Percentiles rank a stretch among this genome's conserved stretches.
These are phyloP conservation scores for Oreonectes daqikongensis DNA, from an alignment of 2,797 vertebrate genomes.

Conservation along the genomic window DNA sequence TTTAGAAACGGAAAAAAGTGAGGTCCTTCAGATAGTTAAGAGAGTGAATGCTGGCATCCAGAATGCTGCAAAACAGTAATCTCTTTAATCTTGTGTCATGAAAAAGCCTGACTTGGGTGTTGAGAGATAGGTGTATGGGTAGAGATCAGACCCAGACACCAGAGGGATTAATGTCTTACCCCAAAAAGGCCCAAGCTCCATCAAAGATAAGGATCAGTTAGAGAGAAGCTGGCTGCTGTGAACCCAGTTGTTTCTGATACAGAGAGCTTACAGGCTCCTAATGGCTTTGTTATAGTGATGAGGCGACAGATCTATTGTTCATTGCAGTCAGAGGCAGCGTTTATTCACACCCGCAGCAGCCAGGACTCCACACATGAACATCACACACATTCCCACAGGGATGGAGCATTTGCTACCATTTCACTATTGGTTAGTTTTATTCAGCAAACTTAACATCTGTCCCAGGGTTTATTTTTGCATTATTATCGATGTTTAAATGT, in stretches of 20 bases:
- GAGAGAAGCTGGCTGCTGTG: constrained; percentile 9
- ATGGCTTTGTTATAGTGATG: constrained; percentile 28
- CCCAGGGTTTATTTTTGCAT: neutral
- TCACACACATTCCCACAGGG: neutral
- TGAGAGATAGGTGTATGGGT: constrained; percentile 38
- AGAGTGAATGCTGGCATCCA: constrained; percentile 9
- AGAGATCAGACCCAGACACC: constrained; percentile 63
- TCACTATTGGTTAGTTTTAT: neutral
- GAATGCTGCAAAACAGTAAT: constrained; percentile 47
- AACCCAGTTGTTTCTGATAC: constrained; percentile 18
- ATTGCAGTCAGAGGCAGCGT: neutral
- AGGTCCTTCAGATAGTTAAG: constrained; percentile 12
- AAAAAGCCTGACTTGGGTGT: constrained; percentile 17
- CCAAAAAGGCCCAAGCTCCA: constrained; percentile 54
- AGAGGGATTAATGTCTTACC: constrained; percentile 62
- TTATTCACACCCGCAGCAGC: constrained; percentile 9
- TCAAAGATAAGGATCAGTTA: constrained; percentile 61
- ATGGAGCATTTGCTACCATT: neutral
- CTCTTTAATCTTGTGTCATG: constrained; percentile 51
- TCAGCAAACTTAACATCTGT: neutral
- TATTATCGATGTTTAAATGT: neutral
- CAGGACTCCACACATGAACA: neutral
- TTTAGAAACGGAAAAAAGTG: neutral
- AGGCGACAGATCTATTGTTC: constrained; percentile 22
- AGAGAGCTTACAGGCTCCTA: constrained; percentile 20